Conservation (phyloP, 2,113 vertebrate species). For the Tylochromis polylepis region DNA sequence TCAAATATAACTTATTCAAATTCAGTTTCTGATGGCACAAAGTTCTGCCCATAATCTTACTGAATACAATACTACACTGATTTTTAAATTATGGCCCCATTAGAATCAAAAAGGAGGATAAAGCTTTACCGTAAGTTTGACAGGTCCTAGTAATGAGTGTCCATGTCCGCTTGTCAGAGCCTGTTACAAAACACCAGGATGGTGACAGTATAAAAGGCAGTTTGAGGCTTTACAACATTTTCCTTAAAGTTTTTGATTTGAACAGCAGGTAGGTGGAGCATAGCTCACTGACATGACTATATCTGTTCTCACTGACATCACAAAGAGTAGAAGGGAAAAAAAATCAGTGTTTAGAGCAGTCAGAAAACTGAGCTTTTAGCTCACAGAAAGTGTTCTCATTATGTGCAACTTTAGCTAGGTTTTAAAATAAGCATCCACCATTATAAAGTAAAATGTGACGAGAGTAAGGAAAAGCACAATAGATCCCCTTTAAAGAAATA, state of each 20-base stretch:
- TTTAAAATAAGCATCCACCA: too few relatives aligned
- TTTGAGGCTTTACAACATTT: neutral
- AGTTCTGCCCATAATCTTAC: too few relatives aligned
- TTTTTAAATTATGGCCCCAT: neutral
- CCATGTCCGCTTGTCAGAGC: neutral
- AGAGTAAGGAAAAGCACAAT: too few relatives aligned
- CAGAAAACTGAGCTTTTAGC: too few relatives aligned
- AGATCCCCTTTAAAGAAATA: neutral
- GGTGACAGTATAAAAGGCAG: neutral
- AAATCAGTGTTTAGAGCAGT: too few relatives aligned
- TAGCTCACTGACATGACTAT: neutral
- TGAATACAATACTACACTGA: rapidly evolving
- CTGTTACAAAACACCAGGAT: neutral
- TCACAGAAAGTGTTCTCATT: too few relatives aligned
- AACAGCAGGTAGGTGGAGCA: neutral
- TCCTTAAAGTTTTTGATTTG: neutral
- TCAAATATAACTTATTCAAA: too few relatives aligned
- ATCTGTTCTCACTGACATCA: neutral
- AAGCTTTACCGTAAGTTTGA: neutral
- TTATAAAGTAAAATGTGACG: too few relatives aligned
- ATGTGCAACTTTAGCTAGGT: too few relatives aligned
- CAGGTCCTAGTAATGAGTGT: neutral
- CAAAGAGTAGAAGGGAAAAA: neutral
- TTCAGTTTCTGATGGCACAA: too few relatives aligned
- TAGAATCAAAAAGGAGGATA: neutral